These are phyloP conservation scores for Tolmerus cingulatus DNA, from an alignment of 2,888 invertebrate genomes.

Conservation along the genomic window DNA sequence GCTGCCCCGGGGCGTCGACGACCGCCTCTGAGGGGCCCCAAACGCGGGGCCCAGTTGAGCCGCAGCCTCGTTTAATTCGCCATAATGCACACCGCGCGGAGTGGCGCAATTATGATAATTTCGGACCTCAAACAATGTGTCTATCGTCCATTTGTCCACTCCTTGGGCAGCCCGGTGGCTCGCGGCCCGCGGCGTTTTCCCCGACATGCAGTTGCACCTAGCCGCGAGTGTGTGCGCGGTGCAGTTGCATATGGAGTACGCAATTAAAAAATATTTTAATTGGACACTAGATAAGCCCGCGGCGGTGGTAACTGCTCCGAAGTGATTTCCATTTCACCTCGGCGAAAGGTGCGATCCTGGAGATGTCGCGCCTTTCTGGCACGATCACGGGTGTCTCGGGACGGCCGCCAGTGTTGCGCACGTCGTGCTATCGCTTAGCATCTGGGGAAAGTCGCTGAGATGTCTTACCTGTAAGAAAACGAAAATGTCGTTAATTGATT, in stretches of 20 bases:
- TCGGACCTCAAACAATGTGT: slow-evolving; percentile 3
- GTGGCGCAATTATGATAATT: slow-evolving; percentile 38
- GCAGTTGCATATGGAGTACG: slow-evolving; percentile 5
- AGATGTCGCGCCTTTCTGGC: slow-evolving; percentile 33
- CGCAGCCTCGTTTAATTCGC: slow-evolving; percentile 27
- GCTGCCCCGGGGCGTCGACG: background rate
- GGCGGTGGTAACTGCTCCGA: slow-evolving; percentile 14
- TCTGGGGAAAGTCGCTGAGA: slow-evolving; percentile 43
- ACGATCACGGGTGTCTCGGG: background rate
- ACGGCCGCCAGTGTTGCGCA: background rate
- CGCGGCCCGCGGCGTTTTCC: background rate
- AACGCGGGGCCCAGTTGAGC: background rate
- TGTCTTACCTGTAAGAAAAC: slow-evolving; percentile 45
- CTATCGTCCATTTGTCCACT: slow-evolving; percentile 25
- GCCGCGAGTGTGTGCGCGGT: background rate
- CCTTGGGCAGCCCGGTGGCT: background rate
- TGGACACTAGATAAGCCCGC: slow-evolving; percentile 28
- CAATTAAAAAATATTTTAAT: slow-evolving; percentile 43
- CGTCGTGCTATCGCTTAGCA: background rate
- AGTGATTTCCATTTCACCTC: slow-evolving; percentile 42
- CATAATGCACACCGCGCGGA: slow-evolving; percentile 5
- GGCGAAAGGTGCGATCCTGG: slow-evolving; percentile 30
- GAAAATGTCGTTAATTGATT: slow-evolving; percentile 46
- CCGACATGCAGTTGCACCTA: background rate
- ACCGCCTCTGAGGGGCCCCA: background rate